These are phyloP conservation scores for Sphyrna mokarran DNA, from an alignment of 2,113 vertebrate genomes.

Conservation along the genomic window DNA sequence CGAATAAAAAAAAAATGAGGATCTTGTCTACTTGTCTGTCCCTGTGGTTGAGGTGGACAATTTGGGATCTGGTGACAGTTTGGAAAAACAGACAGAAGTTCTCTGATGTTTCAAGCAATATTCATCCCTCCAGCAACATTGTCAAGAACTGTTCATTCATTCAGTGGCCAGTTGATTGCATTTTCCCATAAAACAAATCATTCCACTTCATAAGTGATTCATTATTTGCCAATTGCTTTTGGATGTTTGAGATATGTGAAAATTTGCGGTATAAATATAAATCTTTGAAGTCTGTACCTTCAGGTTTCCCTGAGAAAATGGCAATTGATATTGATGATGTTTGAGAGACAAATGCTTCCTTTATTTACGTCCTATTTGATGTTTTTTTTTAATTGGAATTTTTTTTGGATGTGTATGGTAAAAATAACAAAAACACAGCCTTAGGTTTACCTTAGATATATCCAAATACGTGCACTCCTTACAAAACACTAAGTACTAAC, in stretches of 20 bases:
- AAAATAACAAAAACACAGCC: too few relatives aligned
- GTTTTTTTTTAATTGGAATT: background rate
- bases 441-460: background rate
- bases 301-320: background rate
- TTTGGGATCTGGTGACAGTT: background rate
- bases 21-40: background rate
- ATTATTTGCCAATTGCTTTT: background rate
- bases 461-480: background rate
- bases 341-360: background rate
- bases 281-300: background rate
- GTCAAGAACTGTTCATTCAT: background rate
- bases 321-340: background rate
- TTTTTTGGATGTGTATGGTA: background rate
- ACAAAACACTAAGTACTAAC: too few relatives aligned
- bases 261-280: background rate
- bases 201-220: background rate
- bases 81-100: background rate
- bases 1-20: background rate
- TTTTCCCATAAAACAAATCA: background rate
- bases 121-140: background rate
- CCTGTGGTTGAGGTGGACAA: background rate
- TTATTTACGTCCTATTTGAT: background rate
- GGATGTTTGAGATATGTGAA: background rate
- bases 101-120: background rate
- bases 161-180: background rate